Percentiles rank a stretch among this genome's conserved stretches.
phyloP scores from a whole-genome alignment of 2,888 invertebrate genomes.

The Phragmatobia fuliginosa region DNA sequence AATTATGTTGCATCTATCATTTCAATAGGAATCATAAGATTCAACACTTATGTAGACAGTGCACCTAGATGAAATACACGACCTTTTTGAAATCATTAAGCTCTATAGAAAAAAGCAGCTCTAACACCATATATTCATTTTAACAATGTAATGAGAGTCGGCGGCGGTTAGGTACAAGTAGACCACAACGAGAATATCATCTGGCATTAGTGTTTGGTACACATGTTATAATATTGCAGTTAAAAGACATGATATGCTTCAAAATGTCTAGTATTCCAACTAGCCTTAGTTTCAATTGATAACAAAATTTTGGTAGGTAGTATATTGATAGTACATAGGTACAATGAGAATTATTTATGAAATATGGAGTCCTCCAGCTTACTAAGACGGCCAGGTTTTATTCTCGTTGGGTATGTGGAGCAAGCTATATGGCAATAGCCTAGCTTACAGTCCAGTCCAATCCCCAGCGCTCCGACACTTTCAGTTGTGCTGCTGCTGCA shows the following conservation, averaged over 20 bases:
- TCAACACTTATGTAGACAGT: slow-evolving; percentile 37
- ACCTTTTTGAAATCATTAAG: slow-evolving; percentile 41
- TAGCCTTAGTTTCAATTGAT: slow-evolving; percentile 40
- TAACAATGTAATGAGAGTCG: slow-evolving; percentile 56
- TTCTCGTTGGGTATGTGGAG: slow-evolving; percentile 66
- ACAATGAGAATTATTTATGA: slow-evolving; percentile 40
- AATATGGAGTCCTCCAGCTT: slow-evolving; percentile 43
- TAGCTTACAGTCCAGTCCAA: slow-evolving; percentile 86
- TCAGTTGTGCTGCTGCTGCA: slow-evolving; percentile 95
- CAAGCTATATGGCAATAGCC: slow-evolving; percentile 53
- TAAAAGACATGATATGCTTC: slow-evolving; percentile 50
- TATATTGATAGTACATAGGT: slow-evolving; percentile 32
- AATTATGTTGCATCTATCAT: slow-evolving; percentile 16
- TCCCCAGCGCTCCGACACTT: slow-evolving; percentile 92
- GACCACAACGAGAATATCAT: slow-evolving; percentile 66
- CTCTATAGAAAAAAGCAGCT: slow-evolving; percentile 33
- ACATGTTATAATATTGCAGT: slow-evolving; percentile 34
- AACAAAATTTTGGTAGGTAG: slow-evolving; percentile 33
- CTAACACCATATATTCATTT: slow-evolving; percentile 37
- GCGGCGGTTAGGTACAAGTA: slow-evolving; percentile 64
- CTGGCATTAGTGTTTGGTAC: slow-evolving; percentile 53
- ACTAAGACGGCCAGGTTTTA: slow-evolving; percentile 66
- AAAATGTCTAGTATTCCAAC: slow-evolving; percentile 38
- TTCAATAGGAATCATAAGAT: slow-evolving; percentile 30
- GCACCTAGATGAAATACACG: slow-evolving; percentile 43